Conservation (phyloP, 2,888 invertebrate genomes). For the Ectobius pallidus region DNA sequence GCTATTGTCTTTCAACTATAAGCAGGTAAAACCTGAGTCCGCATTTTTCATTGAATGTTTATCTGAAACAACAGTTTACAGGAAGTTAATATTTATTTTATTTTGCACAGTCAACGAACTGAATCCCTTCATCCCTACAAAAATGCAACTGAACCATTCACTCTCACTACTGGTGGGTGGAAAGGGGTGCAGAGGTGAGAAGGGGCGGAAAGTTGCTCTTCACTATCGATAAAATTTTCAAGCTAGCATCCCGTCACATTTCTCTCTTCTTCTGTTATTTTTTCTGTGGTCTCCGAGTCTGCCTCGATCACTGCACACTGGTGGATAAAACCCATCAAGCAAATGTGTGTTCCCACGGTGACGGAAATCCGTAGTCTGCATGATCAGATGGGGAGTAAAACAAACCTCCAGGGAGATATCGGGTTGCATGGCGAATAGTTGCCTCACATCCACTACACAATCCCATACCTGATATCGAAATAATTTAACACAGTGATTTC, state of each 20-base stretch:
- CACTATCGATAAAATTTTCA: slow-evolving; percentile 19
- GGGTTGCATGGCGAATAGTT: neutral
- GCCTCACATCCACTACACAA: too few species aligned
- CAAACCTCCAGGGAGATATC: neutral
- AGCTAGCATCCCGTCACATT: neutral
- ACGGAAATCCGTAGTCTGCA: neutral
- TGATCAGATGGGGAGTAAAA: neutral
- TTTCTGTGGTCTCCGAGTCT: neutral
- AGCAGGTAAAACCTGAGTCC: too few species aligned
- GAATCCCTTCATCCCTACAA: too few species aligned
- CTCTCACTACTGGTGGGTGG: too few species aligned
- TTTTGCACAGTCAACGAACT: too few species aligned
- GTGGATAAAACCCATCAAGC: neutral
- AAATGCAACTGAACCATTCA: too few species aligned
- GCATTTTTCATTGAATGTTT: too few species aligned
- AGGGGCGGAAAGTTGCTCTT: neutral
- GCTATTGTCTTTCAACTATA: too few species aligned
- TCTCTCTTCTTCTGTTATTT: neutral
- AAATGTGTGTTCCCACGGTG: slow-evolving; percentile 12
- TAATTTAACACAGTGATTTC: too few species aligned
- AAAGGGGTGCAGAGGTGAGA: neutral
- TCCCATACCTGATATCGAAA: too few species aligned
- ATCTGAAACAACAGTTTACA: too few species aligned
- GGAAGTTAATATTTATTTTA: too few species aligned
- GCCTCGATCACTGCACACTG: neutral